A percentile compares a stretch with the other conserved stretches of the same genome.
These are phyloP conservation scores for Sicus ferrugineus DNA, from an alignment of 2,888 invertebrate genomes.

Conservation along the genomic window DNA sequence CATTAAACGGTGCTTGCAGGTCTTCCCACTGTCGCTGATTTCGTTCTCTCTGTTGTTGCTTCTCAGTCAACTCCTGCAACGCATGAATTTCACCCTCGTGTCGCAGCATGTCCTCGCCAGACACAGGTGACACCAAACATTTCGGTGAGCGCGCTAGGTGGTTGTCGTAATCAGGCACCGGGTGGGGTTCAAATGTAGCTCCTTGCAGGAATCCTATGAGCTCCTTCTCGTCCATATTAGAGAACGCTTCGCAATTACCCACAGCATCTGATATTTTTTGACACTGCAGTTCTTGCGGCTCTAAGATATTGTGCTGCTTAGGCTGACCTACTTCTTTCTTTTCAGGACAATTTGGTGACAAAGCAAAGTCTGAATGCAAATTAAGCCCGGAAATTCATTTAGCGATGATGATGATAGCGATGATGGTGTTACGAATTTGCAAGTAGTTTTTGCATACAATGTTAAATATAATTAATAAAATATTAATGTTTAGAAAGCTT, in stretches of 20 bases:
- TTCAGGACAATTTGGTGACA: too few species aligned
- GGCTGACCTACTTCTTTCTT: too few species aligned
- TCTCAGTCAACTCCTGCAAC: conserved; percentile 27
- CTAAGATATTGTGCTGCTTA: too few species aligned
- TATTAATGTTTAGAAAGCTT: too few species aligned
- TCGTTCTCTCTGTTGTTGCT: conserved; percentile 13
- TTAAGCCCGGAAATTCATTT: background rate
- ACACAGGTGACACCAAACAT: conserved; percentile 42
- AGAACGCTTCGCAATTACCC: conserved; percentile 41
- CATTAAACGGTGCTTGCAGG: conserved; percentile 45
- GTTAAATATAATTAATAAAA: too few species aligned
- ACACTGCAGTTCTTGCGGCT: too few species aligned
- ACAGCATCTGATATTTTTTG: too few species aligned
- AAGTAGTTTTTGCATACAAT: too few species aligned
- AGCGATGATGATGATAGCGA: conserved; percentile 1
- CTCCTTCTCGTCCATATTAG: conserved; percentile 45
- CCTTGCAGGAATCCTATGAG: conserved; percentile 43
- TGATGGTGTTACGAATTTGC: background rate
- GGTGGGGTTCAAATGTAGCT: background rate
- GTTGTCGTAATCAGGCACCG: conserved; percentile 40
- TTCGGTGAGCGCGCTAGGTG: conserved; percentile 47
- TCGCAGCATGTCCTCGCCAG: conserved; percentile 37
- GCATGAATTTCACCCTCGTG: conserved; percentile 46
- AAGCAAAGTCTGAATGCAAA: conserved; percentile 21
- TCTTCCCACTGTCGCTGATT: conserved; percentile 40